A percentile compares a stretch with the other conserved stretches of the same genome.
Evolutionary conservation across 2,888 invertebrate species (phyloP).

Genomic region (Galeruca laticollis): DNA sequence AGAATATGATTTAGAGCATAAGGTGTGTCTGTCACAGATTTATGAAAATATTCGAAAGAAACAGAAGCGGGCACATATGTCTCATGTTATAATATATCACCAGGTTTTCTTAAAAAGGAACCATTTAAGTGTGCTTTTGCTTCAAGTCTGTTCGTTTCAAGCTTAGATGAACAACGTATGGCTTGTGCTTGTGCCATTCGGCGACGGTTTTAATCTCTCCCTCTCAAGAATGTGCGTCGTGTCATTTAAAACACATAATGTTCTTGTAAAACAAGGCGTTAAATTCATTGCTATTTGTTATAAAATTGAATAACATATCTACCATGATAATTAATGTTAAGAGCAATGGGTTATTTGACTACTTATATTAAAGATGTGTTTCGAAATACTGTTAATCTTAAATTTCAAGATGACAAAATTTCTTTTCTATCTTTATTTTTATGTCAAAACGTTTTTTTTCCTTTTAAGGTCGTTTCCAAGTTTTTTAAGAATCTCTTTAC

Average conservation of each 20-base stretch:
- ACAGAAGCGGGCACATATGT: not conserved
- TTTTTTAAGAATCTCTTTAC: too few relatives aligned
- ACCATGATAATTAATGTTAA: too few relatives aligned
- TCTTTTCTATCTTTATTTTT: too few relatives aligned
- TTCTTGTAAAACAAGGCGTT: conserved; percentile 14
- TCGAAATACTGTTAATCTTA: too few relatives aligned
- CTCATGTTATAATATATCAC: conserved; percentile 4
- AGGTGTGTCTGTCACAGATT: conserved; percentile 9
- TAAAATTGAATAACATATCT: too few relatives aligned
- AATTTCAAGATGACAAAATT: too few relatives aligned
- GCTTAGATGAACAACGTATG: too few relatives aligned
- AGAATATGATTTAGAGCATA: not conserved
- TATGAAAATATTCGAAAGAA: not conserved
- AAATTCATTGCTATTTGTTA: not conserved
- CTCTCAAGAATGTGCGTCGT: not conserved
- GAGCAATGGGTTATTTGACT: too few relatives aligned
- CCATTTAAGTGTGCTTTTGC: not conserved
- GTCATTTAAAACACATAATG: not conserved
- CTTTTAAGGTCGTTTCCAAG: too few relatives aligned
- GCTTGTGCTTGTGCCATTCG: not conserved
- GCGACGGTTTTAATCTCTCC: too few relatives aligned
- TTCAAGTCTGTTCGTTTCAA: not conserved
- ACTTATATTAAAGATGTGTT: too few relatives aligned
- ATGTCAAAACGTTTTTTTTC: too few relatives aligned
- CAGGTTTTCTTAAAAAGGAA: not conserved